These are phyloP conservation scores for Gallinago undulata DNA, from an alignment of 2,113 vertebrate species.

Conservation along the genomic window DNA sequence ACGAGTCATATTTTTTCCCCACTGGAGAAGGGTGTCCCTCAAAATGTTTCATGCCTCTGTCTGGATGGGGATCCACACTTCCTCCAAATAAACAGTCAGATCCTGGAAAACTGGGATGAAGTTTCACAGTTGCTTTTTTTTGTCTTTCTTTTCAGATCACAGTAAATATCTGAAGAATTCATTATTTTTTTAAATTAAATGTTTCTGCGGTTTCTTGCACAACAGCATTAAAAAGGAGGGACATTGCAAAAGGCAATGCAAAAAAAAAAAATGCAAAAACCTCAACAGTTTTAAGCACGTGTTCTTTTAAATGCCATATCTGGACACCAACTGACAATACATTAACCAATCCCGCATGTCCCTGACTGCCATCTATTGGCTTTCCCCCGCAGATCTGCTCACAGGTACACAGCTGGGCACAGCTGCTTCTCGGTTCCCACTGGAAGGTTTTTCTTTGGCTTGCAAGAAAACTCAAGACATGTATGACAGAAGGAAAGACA, in stretches of 20 bases:
- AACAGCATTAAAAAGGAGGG: not conserved
- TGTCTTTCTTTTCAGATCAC: not conserved
- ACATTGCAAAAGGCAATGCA: not conserved
- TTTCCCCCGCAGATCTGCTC: not conserved
- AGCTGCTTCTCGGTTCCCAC: not conserved
- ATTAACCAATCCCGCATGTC: not conserved
- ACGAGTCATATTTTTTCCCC: not conserved
- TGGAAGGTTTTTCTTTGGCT: not conserved
- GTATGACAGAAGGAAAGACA: not conserved
- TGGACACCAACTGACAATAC: not conserved
- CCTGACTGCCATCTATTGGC: not conserved
- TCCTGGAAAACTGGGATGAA: not conserved
- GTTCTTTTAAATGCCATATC: not conserved
- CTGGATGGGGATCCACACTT: not conserved
- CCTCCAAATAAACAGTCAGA: not conserved
- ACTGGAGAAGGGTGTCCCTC: not conserved
- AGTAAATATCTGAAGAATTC: not conserved
- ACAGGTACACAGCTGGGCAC: not conserved
- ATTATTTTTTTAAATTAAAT: not conserved
- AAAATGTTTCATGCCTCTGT: not conserved
- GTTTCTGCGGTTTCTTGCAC: not conserved
- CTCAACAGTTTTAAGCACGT: not conserved
- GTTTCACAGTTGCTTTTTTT: not conserved
- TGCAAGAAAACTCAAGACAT: not conserved
- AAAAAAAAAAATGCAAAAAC: not conserved